Percentiles rank a stretch among this genome's conserved stretches.
phyloP scores from a whole-genome alignment of 2,113 vertebrate genomes.

The Psilopsiagon aurifrons region DNA sequence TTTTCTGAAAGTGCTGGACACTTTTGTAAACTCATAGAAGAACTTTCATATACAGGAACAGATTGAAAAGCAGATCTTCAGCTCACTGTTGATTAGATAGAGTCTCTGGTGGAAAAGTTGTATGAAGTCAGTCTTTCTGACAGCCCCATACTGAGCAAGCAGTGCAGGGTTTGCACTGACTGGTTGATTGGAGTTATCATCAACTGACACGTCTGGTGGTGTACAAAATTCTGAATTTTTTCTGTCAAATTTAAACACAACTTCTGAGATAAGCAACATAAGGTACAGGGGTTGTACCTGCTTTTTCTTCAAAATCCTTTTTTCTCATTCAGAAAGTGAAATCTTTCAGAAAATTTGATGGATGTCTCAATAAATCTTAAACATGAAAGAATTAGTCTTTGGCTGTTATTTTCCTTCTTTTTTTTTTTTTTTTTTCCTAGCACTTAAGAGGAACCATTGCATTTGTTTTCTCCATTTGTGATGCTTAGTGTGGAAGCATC shows the following conservation, averaged over 20 bases:
- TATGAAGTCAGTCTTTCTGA: neutral
- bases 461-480: neutral
- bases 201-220: neutral
- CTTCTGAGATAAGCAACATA: neutral
- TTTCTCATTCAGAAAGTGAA: neutral
- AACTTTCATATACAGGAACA: neutral
- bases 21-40: neutral
- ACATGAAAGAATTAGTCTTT: neutral
- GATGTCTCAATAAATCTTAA: neutral
- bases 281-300: rapidly evolving
- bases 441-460: rapidly evolving
- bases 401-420: no score
- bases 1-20: neutral
- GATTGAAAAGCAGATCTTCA: neutral
- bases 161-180: neutral
- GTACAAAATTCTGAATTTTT: neutral
- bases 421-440: neutral
- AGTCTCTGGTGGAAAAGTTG: neutral
- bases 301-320: neutral
- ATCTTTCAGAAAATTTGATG: neutral
- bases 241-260: neutral
- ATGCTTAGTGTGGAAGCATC: neutral
- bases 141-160: neutral
- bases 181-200: neutral
- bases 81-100: neutral